These are phyloP conservation scores for Jaculus jaculus DNA, from an alignment of 2,113 vertebrate species.

Conservation along the genomic window DNA sequence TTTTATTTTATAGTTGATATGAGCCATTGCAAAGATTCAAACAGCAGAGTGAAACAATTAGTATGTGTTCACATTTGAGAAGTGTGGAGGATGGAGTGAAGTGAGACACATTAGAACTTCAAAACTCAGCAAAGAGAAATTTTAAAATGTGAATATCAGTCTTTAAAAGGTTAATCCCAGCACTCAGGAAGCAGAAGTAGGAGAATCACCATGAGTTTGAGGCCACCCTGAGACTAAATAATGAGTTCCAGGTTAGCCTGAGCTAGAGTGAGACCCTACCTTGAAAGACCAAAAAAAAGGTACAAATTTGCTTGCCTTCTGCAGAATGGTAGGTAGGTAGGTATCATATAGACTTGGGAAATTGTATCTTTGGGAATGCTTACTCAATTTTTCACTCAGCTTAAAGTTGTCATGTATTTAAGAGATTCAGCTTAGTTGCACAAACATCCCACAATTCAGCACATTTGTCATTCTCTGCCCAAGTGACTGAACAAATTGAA, in stretches of 20 bases:
- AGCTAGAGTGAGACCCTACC: too few relatives aligned
- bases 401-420: too few relatives aligned
- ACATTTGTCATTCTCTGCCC: constrained; percentile 19
- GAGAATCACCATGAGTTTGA: too few relatives aligned
- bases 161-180: too few relatives aligned
- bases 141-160: too few relatives aligned
- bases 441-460: constrained; percentile 2
- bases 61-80: background rate
- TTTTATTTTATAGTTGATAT: background rate
- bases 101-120: background rate
- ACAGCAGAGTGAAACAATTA: background rate
- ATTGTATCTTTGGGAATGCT: constrained; percentile 40
- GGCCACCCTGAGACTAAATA: too few relatives aligned
- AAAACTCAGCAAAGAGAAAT: background rate
- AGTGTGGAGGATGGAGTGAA: constrained; percentile 1
- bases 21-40: background rate
- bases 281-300: too few relatives aligned
- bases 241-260: too few relatives aligned
- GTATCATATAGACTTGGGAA: background rate
- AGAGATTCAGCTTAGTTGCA: too few relatives aligned
- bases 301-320: background rate
- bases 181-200: too few relatives aligned
- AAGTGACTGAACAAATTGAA: constrained; percentile 14
- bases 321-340: background rate
- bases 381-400: constrained; percentile 34